phyloP scores from a whole-genome alignment of 23 tunicate species.

The Diplosoma virens region DNA sequence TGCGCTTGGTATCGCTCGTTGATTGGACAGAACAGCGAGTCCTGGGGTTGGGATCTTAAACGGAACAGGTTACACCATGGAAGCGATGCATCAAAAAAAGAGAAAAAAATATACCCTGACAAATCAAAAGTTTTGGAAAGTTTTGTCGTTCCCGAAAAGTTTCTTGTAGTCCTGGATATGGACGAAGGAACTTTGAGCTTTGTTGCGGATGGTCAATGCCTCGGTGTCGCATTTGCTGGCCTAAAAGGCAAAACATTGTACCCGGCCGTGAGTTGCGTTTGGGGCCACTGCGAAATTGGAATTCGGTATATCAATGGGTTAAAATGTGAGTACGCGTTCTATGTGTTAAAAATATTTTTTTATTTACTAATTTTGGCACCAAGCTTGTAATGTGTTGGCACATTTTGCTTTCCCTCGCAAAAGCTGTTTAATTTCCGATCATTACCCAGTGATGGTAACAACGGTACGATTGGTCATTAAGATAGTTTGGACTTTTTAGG shows the following conservation, averaged over 20 bases:
- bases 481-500: too few relatives aligned
- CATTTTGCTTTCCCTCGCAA: too few relatives aligned
- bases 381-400: too few relatives aligned
- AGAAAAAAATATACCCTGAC: constrained; percentile 69
- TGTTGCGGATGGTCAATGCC: constrained; percentile 91
- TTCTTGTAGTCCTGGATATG: constrained; percentile 90
- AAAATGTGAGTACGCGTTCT: constrained; percentile 60
- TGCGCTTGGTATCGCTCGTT: constrained; percentile 91
- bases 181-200: constrained; percentile 98
- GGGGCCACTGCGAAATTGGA: constrained; percentile 99
- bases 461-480: too few relatives aligned
- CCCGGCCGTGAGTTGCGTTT: constrained; percentile 94
- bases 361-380: too few relatives aligned
- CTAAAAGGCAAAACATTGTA: constrained; percentile 82
- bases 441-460: too few relatives aligned
- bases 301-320: constrained; percentile 91
- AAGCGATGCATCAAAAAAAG: constrained; percentile 60
- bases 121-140: constrained; percentile 66
- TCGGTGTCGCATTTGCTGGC: constrained; percentile 94
- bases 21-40: constrained; percentile 75
- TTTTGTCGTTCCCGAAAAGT: constrained; percentile 90
- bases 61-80: constrained; percentile 93
- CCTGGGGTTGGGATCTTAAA: constrained; percentile 99
- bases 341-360: too few relatives aligned
- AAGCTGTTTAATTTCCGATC: too few relatives aligned